phyloP scores from a whole-genome alignment of 2,113 vertebrate species.

The Garra rufa region DNA sequence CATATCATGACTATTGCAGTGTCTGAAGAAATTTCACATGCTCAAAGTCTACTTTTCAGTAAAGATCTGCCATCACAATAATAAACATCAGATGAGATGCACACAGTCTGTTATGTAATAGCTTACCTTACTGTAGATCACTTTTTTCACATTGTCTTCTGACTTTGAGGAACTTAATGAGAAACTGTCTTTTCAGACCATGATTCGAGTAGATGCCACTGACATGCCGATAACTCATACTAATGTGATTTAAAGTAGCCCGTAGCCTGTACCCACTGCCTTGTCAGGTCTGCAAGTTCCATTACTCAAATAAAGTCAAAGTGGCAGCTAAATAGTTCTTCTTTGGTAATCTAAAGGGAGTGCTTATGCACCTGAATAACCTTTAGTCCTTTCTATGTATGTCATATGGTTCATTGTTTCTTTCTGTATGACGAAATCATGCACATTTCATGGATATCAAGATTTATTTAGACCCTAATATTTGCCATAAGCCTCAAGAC shows the following conservation, averaged over 20 bases:
- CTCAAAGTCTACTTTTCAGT: too few species aligned
- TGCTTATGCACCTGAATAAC: constrained; percentile 29
- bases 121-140: background rate
- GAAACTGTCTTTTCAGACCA: constrained; percentile 1
- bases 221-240: constrained; percentile 9
- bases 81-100: background rate
- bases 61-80: too few species aligned
- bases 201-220: background rate
- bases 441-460: background rate
- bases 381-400: background rate
- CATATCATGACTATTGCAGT: too few species aligned
- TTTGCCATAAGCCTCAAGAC: background rate
- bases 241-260: constrained; percentile 29
- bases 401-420: background rate
- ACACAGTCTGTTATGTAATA: background rate
- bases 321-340: constrained; percentile 35
- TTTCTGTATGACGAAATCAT: background rate
- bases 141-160: background rate
- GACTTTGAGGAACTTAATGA: background rate
- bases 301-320: constrained; percentile 45
- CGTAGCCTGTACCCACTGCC: background rate
- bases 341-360: background rate
- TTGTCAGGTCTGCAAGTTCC: constrained; percentile 11
- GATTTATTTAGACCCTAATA: background rate
- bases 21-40: too few species aligned